Conservation (phyloP, 2,797 vertebrate genomes). For the Buceros bicornis region DNA sequence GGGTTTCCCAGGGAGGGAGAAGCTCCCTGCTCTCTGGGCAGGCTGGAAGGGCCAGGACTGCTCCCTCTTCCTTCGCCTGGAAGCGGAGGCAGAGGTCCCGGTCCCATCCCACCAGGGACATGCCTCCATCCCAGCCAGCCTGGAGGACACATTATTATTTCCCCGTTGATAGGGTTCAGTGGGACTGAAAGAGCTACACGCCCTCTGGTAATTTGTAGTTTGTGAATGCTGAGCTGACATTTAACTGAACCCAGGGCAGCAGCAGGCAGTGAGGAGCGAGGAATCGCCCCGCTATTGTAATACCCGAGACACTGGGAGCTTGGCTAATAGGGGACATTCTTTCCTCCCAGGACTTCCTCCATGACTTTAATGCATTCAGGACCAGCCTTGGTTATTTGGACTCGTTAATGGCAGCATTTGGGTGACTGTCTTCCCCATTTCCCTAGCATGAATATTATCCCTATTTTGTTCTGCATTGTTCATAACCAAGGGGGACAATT, state of each 20-base stretch:
- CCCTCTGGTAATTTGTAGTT: conserved; percentile 68
- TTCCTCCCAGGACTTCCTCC: conserved; percentile 50
- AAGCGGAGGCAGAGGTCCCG: background rate
- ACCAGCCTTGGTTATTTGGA: background rate
- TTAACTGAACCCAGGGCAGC: conserved; percentile 69
- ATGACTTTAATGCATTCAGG: conserved; percentile 11
- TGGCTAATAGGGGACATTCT: conserved; percentile 71
- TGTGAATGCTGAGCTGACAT: conserved; percentile 71
- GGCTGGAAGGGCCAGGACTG: background rate
- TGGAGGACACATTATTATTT: conserved; percentile 36
- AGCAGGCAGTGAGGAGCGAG: conserved; percentile 60
- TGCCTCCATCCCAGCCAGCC: conserved; percentile 28
- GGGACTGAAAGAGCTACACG: conserved; percentile 68
- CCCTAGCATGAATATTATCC: background rate
- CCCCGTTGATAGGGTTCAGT: conserved; percentile 62
- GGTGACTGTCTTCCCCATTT: background rate
- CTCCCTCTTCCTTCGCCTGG: background rate
- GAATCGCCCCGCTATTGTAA: conserved; percentile 56
- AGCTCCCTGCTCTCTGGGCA: background rate
- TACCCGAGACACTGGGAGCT: conserved; percentile 10
- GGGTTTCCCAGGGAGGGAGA: rapidly evolving
- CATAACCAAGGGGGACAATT: background rate
- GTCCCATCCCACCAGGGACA: background rate
- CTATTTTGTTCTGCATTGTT: background rate
- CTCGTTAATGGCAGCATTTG: conserved; percentile 15